Base-by-base conservation (phyloP, 2,888 invertebrate species). In the Muscina levida region DNA sequence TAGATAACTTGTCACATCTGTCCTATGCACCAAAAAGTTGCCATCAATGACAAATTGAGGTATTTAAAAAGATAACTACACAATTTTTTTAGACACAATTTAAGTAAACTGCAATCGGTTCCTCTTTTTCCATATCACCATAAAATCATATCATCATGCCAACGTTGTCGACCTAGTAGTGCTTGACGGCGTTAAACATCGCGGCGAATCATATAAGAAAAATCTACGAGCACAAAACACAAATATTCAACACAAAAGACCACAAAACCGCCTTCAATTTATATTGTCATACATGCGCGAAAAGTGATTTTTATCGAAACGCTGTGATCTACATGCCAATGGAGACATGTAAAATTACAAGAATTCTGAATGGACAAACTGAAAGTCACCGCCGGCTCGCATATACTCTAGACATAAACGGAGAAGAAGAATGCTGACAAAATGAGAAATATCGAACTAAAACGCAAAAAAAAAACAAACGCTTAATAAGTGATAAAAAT, bases 401-500 rank as follows among this genome's bases (percentile, higher is more conserved):
- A 56, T 17, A 53, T 44, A 24, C 48, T 15, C 53, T 62, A 62
- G 48, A n/a, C 48, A 19, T 37, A 17, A 46, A 24, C 11, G 15
- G 53, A 22, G 53, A 65, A 31, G 31, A 66, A 46, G 37, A 71
- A 79, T 73, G 65, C 57, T 65, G 26, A n/a, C 17, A 15, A 51
- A 66, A n/a, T 11, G n/a, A 56, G 19, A 57, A 10, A 46, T 31
- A 31, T 31, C 8, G 42, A 26, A 19, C 24, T 4, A 44, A 53
- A 68, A 42, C 46, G 46, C 56, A 79, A 68, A 65, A 71, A 72
- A 77, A 51, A 79, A 68, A 65, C 66, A 72, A 77, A 51, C 77
- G 74, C 70, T 74, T 79, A 79, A 71, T 72, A 78, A 73, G 72
- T 71, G 75, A 82, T 82, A 82, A 77, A 31, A 75, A 73, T 72